Conservation (phyloP, 2,888 invertebrate species). For the Spisula subtruncata region DNA sequence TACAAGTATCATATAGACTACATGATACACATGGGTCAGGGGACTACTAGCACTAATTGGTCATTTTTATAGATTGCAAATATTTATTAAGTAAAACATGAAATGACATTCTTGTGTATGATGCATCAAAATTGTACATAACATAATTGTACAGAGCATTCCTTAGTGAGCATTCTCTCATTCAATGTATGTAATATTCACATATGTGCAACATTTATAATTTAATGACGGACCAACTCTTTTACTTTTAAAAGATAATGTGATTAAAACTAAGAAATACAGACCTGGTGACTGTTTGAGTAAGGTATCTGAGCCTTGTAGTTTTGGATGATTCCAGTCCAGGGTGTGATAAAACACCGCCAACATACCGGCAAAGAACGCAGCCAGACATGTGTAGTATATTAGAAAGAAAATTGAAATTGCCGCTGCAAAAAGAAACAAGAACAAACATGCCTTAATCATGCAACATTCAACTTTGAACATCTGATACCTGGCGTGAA, state of each 20-base stretch:
- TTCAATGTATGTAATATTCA: neutral
- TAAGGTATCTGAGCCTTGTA: slow-evolving; percentile 82
- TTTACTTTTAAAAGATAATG: neutral
- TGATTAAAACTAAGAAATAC: slow-evolving; percentile 46
- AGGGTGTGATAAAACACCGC: slow-evolving; percentile 92
- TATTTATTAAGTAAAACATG: too few relatives aligned
- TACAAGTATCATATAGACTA: neutral
- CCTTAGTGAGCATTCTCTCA: neutral
- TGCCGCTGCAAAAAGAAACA: slow-evolving; percentile 89
- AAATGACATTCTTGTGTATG: too few relatives aligned
- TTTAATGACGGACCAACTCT: neutral
- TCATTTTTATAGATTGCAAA: too few relatives aligned
- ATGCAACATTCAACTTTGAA: slow-evolving; percentile 16
- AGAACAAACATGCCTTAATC: slow-evolving; percentile 26
- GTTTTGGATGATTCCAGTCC: slow-evolving; percentile 81
- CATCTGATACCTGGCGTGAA: slow-evolving; percentile 93
- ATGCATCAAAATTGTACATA: neutral
- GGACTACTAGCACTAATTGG: too few relatives aligned
- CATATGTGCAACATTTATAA: neutral
- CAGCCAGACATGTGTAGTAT: slow-evolving; percentile 96
- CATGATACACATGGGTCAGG: neutral
- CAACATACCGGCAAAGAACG: slow-evolving; percentile 98
- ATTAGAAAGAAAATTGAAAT: slow-evolving; percentile 98
- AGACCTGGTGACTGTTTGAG: slow-evolving; percentile 94
- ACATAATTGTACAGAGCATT: neutral